Base-by-base conservation (phyloP, 2,797 vertebrate species). In the Lutjanus campechanus region DNA sequence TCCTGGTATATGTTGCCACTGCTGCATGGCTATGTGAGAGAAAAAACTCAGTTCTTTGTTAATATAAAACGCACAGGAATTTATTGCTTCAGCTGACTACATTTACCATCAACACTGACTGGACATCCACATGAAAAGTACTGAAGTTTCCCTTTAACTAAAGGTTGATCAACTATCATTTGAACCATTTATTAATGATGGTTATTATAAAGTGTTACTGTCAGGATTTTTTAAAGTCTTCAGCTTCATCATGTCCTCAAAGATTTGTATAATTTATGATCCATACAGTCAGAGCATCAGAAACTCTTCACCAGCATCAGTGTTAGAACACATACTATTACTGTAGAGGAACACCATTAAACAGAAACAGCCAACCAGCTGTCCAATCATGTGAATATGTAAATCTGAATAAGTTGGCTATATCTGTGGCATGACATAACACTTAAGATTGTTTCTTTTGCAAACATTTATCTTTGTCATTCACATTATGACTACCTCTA, bases 401-500 rank as follows among this genome's bases (percentile, higher is more conserved):
- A 60, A 64, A 65, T 71, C 20, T 54, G 8, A 19, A 74, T 59
- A 11, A 46, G 71, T 51, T 17, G 7, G 15, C 11, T 58, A 8
- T n/a, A 81, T 82, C 22, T 70, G 41, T 77, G 75, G 66, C 67
- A 74, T 79, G 63, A 81, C 20, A 20, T 65, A 47, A 81, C 43
- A 73, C 36, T 20, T 56, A 51, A 29, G 22, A 40, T 25, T 20
- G 60, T 81, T 74, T 66, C 1, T 20, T 65, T 54, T 69, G 17
- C 43, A 70, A 79, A 83, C n/a, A 51, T 36, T 29, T 66, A 10
- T 60, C 70, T 36, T 72, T 84, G n/a, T 66, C n/a, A 75, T 76
- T 87, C n/a, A 77, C 20, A 85, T 83, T 75, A 64, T 79, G 78
- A 91, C 91, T 93, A 94, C 94, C 92, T 94, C 92, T 87, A 19